Conservation (phyloP, 2,113 vertebrate genomes). For the Emydura subglobosa region DNA sequence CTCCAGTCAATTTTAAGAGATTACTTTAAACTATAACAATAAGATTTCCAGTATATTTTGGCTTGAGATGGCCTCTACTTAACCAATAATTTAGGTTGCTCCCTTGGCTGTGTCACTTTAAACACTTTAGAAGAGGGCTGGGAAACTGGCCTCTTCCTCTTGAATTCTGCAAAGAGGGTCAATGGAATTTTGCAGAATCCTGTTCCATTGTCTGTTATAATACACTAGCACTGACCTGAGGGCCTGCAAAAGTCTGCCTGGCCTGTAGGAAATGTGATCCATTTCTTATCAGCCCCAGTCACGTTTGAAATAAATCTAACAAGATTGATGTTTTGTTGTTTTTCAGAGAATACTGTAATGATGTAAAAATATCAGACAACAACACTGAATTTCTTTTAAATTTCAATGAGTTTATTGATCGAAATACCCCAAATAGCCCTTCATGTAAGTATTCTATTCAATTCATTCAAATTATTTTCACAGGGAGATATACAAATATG, state of each 20-base stretch:
- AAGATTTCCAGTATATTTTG: background rate
- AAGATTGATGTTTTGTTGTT: slow-evolving; percentile 23
- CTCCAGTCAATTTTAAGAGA: background rate
- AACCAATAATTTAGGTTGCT: background rate
- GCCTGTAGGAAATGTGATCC: background rate
- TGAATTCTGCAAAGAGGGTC: background rate
- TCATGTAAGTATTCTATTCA: slow-evolving; percentile 87
- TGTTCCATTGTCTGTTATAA: background rate
- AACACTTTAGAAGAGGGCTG: background rate
- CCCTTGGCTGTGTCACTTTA: background rate
- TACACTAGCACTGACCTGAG: background rate
- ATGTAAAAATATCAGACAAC: slow-evolving; percentile 91
- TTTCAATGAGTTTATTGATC: slow-evolving; percentile 93
- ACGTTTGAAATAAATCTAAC: background rate
- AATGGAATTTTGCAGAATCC: background rate
- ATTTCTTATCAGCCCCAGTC: background rate
- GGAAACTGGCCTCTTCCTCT: background rate
- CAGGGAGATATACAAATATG: background rate
- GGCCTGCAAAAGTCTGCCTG: background rate
- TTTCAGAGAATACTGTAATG: slow-evolving; percentile 94
- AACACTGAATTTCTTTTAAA: slow-evolving; percentile 96
- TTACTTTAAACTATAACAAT: background rate
- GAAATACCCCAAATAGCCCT: slow-evolving; percentile 87
- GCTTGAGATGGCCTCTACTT: background rate
- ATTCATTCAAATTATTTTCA: background rate